Evolutionary conservation across 2,888 invertebrate genomes (phyloP), one percentile per base, ranked within the genome.

Genomic region (Rhimphoctona megacephalus): DNA sequence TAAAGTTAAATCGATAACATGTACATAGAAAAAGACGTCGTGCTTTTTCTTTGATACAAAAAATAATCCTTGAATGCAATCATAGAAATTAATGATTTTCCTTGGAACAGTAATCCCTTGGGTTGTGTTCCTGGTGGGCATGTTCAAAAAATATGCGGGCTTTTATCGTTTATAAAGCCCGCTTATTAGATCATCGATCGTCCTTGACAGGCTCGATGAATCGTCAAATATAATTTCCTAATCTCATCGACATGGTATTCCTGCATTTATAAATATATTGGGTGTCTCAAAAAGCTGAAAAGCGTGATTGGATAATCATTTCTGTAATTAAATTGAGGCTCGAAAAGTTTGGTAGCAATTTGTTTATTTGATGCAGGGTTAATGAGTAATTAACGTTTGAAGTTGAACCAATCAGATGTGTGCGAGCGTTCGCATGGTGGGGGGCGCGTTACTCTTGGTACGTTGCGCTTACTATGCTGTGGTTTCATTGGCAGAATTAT

Each of bases 201-300:
- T 61, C 72, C 83, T 83, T 78, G 64, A 72, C 43, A 22, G 30
- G 69, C 76, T 76, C 69, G 72, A 33, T n/a, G 36, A 52, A 39
- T 3, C 54, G 36, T 73, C 54, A n/a, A 69, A 54, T 54, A 46
- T 54, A 25, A 54, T 78, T 78, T 69, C 49, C 67, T 36, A 57
- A 43, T 57, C 19, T 43, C 17, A 43, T 54, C 66, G 14, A 25
- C 5, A 36, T 2, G 22, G 30, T 30, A 73, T 30, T n/a, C 17
- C 30, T 22, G 8, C 33, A 69, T 66, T n/a, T 0, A 5, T 9
- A 1, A 7, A 64, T 19, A 6, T 30, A 61, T 6, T 2, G 57
- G 17, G 57, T 61, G 57, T 25, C 14, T 61, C 22, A 61, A 11
- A 61, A 11, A 25, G 1, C 25, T 25, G 25, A 11, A 22, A 9